Base-by-base conservation (phyloP, 2,888 invertebrate species). In the Tromatobia lineatoria region DNA sequence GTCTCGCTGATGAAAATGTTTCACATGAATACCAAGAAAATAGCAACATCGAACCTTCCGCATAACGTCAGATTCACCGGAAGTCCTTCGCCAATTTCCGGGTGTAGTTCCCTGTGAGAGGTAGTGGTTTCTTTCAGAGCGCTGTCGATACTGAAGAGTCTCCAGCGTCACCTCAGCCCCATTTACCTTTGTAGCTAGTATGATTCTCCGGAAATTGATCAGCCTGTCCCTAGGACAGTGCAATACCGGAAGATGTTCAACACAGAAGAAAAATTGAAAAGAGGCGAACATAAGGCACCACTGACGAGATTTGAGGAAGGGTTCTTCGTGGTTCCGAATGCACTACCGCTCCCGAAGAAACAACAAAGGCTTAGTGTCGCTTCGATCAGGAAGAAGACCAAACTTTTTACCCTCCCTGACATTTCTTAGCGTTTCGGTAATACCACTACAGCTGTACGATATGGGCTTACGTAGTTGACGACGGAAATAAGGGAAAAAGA, bases 181-280 rank as follows among this genome's bases (percentile, higher is more conserved):
- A 29, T 52, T 1, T 13, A 38, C 70, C 61, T 38, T 69, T 76
- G 67, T 50, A 71, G 34, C 29, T 45, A 52, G 57, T 75, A 74
- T 38, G 57, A 81, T 83, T 83, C 77, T 42, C 85, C 81, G 81
- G 83, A 86, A 85, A 86, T 85, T 86, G 85, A 86, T 85, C 77
- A 64, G 34, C 50, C 52, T 45, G 45, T 47, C 67, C 71, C 52
- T 74, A 42, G 38, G 66, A 82, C 69, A 71, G 34, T 18, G 47
- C 23, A 54, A 50, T 23, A 54, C 61, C 64, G 57, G 47, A 52
- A 34, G 75, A 13, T 34, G 18, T 69, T 50, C 47, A 34, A 50
- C n/a, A 45, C n/a, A 34, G 11, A 3, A 52, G 50, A 7, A 13
- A 8, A 69, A 47, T 57, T 34, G 64, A 20, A 11, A 34, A 10